phyloP scores from a whole-genome alignment of 2,797 vertebrate genomes.

The Gymnopithys bicolor region DNA sequence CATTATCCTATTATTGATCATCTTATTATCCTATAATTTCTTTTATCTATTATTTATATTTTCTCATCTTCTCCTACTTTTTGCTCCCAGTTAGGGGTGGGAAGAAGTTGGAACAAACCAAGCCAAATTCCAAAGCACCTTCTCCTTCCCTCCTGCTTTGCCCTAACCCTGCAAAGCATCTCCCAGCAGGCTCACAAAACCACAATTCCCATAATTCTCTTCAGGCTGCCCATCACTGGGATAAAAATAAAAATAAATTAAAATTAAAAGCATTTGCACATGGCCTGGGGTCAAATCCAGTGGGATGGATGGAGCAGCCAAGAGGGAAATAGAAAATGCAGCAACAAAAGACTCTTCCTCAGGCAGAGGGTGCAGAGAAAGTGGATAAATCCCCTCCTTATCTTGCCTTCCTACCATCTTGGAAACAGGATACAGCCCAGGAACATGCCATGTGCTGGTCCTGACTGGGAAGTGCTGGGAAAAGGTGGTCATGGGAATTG shows the following conservation, averaged over 20 bases:
- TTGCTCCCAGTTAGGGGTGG: not conserved
- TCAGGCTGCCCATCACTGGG: not conserved
- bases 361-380: not conserved
- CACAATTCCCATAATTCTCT: not conserved
- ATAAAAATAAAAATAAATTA: not conserved
- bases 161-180: not conserved
- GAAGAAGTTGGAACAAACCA: not conserved
- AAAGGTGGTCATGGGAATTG: not conserved
- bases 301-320: not conserved
- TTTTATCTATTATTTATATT: not conserved
- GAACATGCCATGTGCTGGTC: not conserved
- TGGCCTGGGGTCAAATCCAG: not conserved
- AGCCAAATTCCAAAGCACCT: not conserved
- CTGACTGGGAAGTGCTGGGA: fast-evolving
- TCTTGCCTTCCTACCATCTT: not conserved
- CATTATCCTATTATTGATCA: not conserved
- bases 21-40: not conserved
- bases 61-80: not conserved
- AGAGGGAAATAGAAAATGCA: not conserved
- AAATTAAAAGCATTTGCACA: not conserved
- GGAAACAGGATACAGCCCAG: not conserved
- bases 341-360: not conserved
- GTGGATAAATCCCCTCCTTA: not conserved
- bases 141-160: not conserved
- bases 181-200: not conserved